Percentiles rank a stretch among this genome's conserved stretches.
Evolutionary conservation across 2,888 invertebrate species (phyloP).

Genomic region (Dryadula phaetusa): DNA sequence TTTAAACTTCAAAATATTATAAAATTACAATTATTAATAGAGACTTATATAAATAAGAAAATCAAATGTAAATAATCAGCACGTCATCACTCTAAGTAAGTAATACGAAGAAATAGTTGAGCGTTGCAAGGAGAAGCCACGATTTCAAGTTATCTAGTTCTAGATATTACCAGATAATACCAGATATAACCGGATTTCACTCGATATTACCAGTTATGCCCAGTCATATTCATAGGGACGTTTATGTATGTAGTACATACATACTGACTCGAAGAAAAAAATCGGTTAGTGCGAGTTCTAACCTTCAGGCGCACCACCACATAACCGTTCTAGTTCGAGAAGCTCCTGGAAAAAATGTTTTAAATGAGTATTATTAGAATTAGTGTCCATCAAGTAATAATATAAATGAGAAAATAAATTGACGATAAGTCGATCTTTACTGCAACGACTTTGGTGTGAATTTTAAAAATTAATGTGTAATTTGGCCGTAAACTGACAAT

Average conservation of each 20-base stretch:
- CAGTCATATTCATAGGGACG: conserved; percentile 9
- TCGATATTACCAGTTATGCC: background rate
- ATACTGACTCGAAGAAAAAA: conserved; percentile 13
- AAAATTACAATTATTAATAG: no score
- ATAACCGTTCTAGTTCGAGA: conserved; percentile 68
- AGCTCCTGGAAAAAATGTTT: conserved; percentile 61
- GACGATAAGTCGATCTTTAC: no score
- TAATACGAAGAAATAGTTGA: conserved; percentile 8
- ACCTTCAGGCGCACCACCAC: conserved; percentile 71
- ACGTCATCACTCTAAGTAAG: background rate
- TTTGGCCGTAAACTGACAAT: no score
- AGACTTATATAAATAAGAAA: no score
- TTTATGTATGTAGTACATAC: background rate
- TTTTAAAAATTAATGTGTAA: no score
- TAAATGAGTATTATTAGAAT: no score
- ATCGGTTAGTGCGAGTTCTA: conserved; percentile 48
- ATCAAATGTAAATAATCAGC: background rate
- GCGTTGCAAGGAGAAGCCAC: conserved; percentile 11
- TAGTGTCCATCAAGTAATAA: no score
- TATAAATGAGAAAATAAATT: no score
- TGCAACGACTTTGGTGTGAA: no score
- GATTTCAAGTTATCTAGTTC: background rate
- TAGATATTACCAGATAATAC: background rate
- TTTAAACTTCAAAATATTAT: no score
- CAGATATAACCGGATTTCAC: background rate